Evolutionary conservation across 2,797 vertebrate species (phyloP), one percentile per base, ranked within the genome.

Genomic region (Phataginus tetradactyla): DNA sequence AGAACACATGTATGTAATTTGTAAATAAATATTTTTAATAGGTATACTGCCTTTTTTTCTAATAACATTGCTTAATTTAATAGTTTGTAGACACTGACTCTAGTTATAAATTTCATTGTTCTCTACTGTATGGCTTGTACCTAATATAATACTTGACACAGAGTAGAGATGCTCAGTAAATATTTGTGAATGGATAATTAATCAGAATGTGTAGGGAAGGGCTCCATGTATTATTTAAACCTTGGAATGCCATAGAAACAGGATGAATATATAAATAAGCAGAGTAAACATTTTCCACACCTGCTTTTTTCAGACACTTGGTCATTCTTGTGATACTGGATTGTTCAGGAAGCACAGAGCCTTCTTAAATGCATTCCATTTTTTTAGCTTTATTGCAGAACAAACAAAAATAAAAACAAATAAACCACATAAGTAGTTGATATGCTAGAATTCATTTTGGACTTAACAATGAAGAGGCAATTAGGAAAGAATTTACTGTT

Each of bases 101-200:
- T 83, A 68, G 59, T 29, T 94, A 25, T 11, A 89, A 78, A 71
- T 20, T 72, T 68, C 25, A 83, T 74, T 57, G 34, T 72, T 90
- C 21, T 93, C 23, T 91, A 21, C 66, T 80, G 4, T 71, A 32
- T 45, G 25, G 21, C 64, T 75, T 8, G 4, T 91, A 59, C 5
- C 68, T 83, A 53, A 42, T 32, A 66, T 4, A 69, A 68, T 34
- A 32, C 80, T 83, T 85, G 66, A 95, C 57, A 42, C 39, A 90
- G 39, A 74, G 42, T 79, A 93, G 64, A 93, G 45, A 79, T 57
- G 25, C 59, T 93, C 27, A 49, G 27, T 86, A 93, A 91, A 94
- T 84, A 86, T 77, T 93, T 87, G 45, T 90, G 55, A 86, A 90
- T 97, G 75, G 93, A 90, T 93, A 97, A 95, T 96, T 90, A 91